These are phyloP conservation scores for Aspiorhynchus laticeps DNA, from an alignment of 2,113 vertebrate genomes.

Conservation along the genomic window DNA sequence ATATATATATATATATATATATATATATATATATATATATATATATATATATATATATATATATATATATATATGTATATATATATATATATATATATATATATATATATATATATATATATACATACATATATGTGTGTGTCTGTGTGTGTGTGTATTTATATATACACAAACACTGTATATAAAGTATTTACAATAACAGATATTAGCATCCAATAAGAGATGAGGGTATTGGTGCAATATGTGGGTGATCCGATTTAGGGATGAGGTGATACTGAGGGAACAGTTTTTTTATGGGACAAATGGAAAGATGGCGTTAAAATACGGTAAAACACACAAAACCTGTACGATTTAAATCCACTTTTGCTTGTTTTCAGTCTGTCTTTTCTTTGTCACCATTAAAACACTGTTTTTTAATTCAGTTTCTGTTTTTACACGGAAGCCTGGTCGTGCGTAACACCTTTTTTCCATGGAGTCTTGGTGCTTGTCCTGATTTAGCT, in stretches of 20 bases:
- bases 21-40: not conserved
- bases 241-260: not conserved
- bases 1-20: too few species aligned
- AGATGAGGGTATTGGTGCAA: conserved; percentile 21
- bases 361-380: not conserved
- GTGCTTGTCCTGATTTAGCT: conserved; percentile 75
- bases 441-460: conserved; percentile 30
- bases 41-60: too few species aligned
- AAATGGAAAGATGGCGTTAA: not conserved
- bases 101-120: too few species aligned
- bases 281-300: conserved; percentile 25
- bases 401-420: not conserved
- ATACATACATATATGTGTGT: too few species aligned
- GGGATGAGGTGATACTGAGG: not conserved
- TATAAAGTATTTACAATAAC: not conserved
- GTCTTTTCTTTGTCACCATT: not conserved
- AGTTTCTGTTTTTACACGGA: conserved; percentile 9
- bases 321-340: not conserved
- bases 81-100: too few species aligned
- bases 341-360: not conserved
- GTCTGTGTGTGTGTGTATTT: too few species aligned
- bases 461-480: conserved; percentile 49
- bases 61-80: too few species aligned
- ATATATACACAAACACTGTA: too few species aligned
- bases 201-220: not conserved